These are phyloP conservation scores for Myoxocephalus aenaeus DNA, from an alignment of 2,797 vertebrate species.

Conservation along the genomic window DNA sequence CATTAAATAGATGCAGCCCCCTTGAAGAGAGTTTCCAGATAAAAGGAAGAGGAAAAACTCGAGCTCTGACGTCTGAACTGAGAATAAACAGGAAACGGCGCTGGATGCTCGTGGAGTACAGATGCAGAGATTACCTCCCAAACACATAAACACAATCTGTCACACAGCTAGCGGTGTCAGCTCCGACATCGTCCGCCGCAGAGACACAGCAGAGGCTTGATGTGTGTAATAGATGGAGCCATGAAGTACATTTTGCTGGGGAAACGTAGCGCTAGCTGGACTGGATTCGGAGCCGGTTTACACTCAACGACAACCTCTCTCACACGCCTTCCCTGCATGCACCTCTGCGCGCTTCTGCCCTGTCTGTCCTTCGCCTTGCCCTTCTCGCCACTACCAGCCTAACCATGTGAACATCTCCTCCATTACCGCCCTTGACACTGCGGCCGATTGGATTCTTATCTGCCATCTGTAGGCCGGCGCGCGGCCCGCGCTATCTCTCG, in stretches of 20 bases:
- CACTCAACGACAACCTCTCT: background rate
- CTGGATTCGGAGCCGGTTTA: background rate
- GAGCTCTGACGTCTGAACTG: background rate
- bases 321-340: background rate
- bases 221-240: background rate
- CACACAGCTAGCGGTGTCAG: constrained; percentile 28
- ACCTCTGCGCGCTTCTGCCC: background rate
- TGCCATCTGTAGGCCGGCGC: constrained; percentile 65
- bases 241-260: background rate
- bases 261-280: background rate
- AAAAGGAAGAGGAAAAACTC: background rate
- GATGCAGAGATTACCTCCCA: constrained; percentile 22
- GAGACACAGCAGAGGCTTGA: constrained; percentile 14
- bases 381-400: constrained; percentile 24
- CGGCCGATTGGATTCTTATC: constrained; percentile 82
- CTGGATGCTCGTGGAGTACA: constrained; percentile 7
- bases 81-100: background rate
- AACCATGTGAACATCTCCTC: constrained; percentile 66
- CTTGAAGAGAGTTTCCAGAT: background rate
- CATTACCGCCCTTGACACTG: constrained; percentile 77
- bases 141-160: constrained; percentile 50
- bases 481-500: constrained; percentile 63
- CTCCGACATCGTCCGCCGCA: constrained; percentile 26
- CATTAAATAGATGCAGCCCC: background rate
- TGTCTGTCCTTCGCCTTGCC: constrained; percentile 66